Percentiles rank a stretch among this genome's conserved stretches.
phyloP scores from a whole-genome alignment of 2,888 invertebrate species.

The Eupithecia subfuscata region DNA sequence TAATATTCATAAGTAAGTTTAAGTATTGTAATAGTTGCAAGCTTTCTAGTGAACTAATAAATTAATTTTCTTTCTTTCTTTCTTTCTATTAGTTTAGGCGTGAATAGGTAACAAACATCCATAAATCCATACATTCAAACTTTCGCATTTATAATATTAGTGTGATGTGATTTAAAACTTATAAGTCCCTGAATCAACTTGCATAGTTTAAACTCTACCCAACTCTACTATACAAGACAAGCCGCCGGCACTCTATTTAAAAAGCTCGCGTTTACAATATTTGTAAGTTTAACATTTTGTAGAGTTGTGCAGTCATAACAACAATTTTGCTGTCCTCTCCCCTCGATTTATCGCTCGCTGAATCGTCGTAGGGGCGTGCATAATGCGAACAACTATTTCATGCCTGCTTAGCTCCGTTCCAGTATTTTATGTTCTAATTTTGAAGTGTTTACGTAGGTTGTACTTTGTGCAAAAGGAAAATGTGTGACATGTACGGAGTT shows the following conservation, averaged over 20 bases:
- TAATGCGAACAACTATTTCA: slow-evolving; percentile 78
- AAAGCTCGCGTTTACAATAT: slow-evolving; percentile 38
- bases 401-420: slow-evolving; percentile 65
- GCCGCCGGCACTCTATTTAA: not conserved
- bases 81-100: too few relatives aligned
- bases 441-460: slow-evolving; percentile 52
- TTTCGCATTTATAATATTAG: too few relatives aligned
- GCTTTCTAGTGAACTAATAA: too few relatives aligned
- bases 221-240: not conserved
- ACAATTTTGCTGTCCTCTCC: slow-evolving; percentile 81
- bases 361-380: slow-evolving; percentile 81
- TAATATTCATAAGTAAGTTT: too few relatives aligned
- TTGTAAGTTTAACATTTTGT: slow-evolving; percentile 61
- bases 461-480: slow-evolving; percentile 27
- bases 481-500: slow-evolving; percentile 26
- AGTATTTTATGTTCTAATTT: slow-evolving; percentile 63
- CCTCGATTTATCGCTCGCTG: slow-evolving; percentile 78
- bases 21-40: too few relatives aligned
- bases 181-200: too few relatives aligned
- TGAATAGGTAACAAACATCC: too few relatives aligned
- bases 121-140: too few relatives aligned
- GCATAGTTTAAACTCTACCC: not conserved
- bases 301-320: slow-evolving; percentile 77
- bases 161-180: too few relatives aligned
- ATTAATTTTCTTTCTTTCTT: too few relatives aligned